Conservation (phyloP, 2,888 invertebrate genomes). For the Sclerodermus sp. region DNA sequence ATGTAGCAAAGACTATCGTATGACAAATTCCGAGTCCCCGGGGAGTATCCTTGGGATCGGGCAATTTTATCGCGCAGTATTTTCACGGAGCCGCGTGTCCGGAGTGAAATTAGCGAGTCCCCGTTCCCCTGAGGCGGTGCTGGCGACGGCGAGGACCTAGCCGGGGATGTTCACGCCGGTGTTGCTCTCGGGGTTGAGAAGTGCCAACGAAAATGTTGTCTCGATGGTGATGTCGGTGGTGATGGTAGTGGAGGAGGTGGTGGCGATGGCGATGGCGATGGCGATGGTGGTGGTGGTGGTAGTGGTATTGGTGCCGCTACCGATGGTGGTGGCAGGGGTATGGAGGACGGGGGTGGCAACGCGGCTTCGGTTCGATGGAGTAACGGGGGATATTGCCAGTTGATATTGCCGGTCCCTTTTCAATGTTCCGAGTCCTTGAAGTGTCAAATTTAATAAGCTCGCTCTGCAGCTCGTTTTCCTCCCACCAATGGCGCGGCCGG, state of each 20-base stretch:
- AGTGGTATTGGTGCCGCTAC: neutral
- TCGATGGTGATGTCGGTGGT: too few relatives aligned
- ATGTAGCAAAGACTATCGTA: too few relatives aligned
- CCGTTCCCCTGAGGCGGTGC: conserved; percentile 44
- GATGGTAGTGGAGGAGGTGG: too few relatives aligned
- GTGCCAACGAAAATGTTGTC: too few relatives aligned
- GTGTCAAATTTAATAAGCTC: conserved; percentile 57
- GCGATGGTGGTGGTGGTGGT: too few relatives aligned
- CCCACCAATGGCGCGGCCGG: conserved; percentile 5
- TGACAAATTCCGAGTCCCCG: too few relatives aligned
- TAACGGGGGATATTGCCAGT: conserved; percentile 24
- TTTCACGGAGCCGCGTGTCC: conserved; percentile 34
- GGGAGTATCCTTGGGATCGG: conserved; percentile 26
- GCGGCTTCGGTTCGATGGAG: conserved; percentile 15
- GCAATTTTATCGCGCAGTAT: conserved; percentile 28
- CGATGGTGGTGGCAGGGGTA: too few relatives aligned
- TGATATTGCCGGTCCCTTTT: conserved; percentile 44
- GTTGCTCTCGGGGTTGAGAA: too few relatives aligned
- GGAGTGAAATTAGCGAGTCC: conserved; percentile 51
- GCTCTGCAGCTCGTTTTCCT: conserved; percentile 18
- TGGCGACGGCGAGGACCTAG: too few relatives aligned
- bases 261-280: too few relatives aligned
- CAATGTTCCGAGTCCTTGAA: conserved; percentile 57
- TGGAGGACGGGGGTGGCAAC: conserved; percentile 15
- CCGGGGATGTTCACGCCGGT: too few relatives aligned